Percentiles rank a stretch among this genome's conserved stretches.
Evolutionary conservation across 2,888 invertebrate genomes (phyloP).

Genomic region (Tipula helvola): DNA sequence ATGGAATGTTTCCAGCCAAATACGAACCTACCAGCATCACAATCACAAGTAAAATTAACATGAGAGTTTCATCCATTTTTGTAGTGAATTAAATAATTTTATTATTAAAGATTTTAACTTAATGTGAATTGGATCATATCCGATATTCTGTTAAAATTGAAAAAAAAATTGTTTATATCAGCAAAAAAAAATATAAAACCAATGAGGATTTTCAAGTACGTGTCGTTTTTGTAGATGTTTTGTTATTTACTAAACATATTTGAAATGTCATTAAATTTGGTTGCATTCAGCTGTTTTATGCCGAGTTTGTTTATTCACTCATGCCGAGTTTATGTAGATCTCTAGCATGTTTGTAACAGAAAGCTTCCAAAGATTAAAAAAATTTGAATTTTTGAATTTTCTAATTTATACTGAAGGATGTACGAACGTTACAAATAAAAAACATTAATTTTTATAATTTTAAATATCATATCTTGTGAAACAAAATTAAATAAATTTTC

Average conservation of each 20-base stretch:
- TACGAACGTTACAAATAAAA: no score
- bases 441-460: no score
- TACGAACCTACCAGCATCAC: constrained; percentile 97
- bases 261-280: background rate
- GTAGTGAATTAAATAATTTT: background rate
- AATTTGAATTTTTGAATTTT: no score
- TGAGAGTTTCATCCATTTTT: constrained; percentile 70
- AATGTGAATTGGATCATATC: background rate
- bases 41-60: constrained; percentile 68
- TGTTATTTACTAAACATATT: background rate
- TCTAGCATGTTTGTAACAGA: no score
- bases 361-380: no score
- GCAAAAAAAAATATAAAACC: background rate
- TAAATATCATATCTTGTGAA: no score
- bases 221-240: background rate
- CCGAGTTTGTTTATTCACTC: no score
- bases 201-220: background rate
- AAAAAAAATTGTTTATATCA: background rate
- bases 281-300: background rate
- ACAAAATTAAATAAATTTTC: no score
- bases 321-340: no score
- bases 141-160: background rate
- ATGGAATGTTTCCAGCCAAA: constrained; percentile 85
- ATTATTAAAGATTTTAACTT: background rate
- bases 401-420: no score